These are phyloP conservation scores for Eulemur mongoz DNA, from an alignment of 2,797 vertebrate genomes.

Conservation along the genomic window DNA sequence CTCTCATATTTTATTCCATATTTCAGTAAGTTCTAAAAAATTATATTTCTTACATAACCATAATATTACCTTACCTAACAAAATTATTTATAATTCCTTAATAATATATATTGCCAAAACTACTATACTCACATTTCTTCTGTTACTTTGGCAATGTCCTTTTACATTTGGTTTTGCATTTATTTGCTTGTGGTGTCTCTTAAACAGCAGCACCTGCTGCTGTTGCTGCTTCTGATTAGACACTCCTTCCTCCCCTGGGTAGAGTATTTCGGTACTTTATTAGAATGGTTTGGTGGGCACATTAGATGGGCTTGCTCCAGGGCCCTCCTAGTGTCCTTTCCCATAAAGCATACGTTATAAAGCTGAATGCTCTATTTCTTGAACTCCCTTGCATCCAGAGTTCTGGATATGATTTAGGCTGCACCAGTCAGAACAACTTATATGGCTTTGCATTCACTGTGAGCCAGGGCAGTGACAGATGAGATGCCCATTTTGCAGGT, in stretches of 20 bases:
- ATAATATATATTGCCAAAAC: not conserved
- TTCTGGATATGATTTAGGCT: not conserved
- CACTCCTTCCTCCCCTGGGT: not conserved
- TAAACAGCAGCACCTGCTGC: not conserved
- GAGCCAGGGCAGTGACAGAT: not conserved
- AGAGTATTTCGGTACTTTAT: not conserved
- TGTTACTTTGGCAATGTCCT: not conserved
- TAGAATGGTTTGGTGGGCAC: not conserved
- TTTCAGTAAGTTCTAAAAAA: conserved; percentile 35
- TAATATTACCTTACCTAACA: not conserved
- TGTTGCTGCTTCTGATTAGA: not conserved
- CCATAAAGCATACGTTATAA: not conserved
- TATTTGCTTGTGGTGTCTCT: not conserved
- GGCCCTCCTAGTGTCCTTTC: not conserved
- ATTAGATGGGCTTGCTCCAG: not conserved
- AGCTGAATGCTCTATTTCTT: not conserved
- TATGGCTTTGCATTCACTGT: not conserved
- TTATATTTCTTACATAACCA: not conserved
- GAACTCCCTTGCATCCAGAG: not conserved
- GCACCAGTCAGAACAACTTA: not conserved
- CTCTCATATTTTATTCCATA: not conserved
- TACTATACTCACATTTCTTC: not conserved
- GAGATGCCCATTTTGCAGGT: not conserved
- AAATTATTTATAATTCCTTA: conserved; percentile 6
- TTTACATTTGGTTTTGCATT: not conserved